Percentiles rank a stretch among this genome's conserved stretches.
phyloP scores from a whole-genome alignment of 2,797 vertebrate genomes.

The Novumbra hubbsi region DNA sequence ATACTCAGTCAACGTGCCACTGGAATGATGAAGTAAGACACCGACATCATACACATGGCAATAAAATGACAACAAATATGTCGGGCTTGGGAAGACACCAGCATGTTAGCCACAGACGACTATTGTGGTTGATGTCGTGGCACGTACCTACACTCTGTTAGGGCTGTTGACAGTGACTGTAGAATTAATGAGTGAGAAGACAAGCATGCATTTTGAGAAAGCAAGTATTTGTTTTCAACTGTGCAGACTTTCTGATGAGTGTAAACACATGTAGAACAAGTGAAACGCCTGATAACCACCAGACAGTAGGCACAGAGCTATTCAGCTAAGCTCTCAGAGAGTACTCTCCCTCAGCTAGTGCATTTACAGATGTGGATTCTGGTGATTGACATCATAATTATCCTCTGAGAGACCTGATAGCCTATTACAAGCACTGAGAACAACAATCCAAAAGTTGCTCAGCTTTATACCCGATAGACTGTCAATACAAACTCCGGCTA shows the following conservation, averaged over 20 bases:
- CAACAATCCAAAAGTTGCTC: conserved; percentile 4
- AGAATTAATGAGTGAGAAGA: conserved; percentile 28
- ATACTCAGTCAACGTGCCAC: background rate
- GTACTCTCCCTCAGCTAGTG: background rate
- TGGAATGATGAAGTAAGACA: background rate
- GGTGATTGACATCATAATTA: conserved; percentile 20
- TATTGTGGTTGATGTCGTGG: conserved; percentile 12
- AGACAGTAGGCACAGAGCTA: conserved; percentile 31
- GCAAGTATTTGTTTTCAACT: conserved; percentile 14
- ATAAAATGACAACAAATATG: background rate
- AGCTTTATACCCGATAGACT: background rate
- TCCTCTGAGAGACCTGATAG: background rate
- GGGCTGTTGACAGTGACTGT: conserved; percentile 11
- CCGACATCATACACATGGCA: background rate
- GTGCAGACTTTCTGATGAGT: conserved; percentile 9
- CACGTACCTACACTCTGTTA: conserved; percentile 11
- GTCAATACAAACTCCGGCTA: background rate
- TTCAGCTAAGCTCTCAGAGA: conserved; percentile 30
- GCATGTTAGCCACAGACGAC: conserved; percentile 16
- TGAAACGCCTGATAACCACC: conserved; percentile 38
- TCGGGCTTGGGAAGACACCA: background rate
- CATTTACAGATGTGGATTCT: conserved; percentile 11
- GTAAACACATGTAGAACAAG: conserved; percentile 25
- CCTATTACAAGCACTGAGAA: conserved; percentile 17
- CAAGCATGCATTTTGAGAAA: background rate